Base-by-base conservation (phyloP, 2,888 invertebrate species). In the Caenorhabditis sulstoni region DNA sequence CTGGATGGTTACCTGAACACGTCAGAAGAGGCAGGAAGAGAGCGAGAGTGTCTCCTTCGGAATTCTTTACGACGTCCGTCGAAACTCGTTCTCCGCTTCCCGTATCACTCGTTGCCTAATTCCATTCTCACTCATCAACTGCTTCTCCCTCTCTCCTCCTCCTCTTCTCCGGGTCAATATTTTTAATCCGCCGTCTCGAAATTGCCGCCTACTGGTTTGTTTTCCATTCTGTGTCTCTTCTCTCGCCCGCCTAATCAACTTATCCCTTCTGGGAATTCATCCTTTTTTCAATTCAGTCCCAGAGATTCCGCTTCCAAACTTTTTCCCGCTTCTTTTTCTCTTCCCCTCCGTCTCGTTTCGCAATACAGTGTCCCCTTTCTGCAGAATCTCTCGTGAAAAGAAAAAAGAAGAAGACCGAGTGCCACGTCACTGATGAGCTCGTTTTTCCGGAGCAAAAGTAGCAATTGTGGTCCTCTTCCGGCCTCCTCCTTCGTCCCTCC, bases 71-170 rank as follows among this genome's bases (percentile, higher is more conserved):
- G 58, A 58, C 50, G 57, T 58, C 58, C 58, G 41, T 67, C 49
- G 58, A 67, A 67, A 67, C 67, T 74, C 59, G 55, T 59, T 74
- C 57, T 64, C 45, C n/a, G n/a, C n/a, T 29, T 41, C 65, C n/a
- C 47, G 14, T 66, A 57, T 66, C 64, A 59, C 57, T 53, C n/a
- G 5, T 55, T 44, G 61, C 52, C 45, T 23, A 45, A 7, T 53
- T 61, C 47, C 41, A n/a, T n/a, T n/a, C n/a, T n/a, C n/a, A 12
- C 29, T 59, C 55, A 16, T 55, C 65, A 23, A 29, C 37, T 29
- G 29, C 11, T 50, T 61, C 29, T 47, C 37, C 47, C 64, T 64
- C 52, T 29, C 29, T 29, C 29, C 7, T 7, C 37, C 47, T 52
- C 52, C 52, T 29, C 29, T 29, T 7, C 7, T 7, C 29, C 11